Evolutionary conservation across 2,888 invertebrate genomes (phyloP), one percentile per base, ranked within the genome.

Genomic region (Prosapia bicincta): DNA sequence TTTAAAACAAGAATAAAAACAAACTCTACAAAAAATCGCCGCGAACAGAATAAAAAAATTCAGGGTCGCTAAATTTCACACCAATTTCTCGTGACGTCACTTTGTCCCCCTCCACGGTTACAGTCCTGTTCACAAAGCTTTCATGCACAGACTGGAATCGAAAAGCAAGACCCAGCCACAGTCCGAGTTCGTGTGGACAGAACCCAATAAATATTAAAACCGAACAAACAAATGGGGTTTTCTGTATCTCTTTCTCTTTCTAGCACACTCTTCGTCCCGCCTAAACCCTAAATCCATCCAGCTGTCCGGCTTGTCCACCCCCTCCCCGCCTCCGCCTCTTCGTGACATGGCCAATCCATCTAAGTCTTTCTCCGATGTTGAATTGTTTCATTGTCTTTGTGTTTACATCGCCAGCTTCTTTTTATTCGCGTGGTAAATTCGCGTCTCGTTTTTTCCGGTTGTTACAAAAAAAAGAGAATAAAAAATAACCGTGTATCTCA

Each of bases 171-270:
- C 20, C 72, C 26, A 66, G 66, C 38, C 24, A 32, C 38, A 65
- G 65, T 32, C 72, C 28, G 66, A 66, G n/a, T 28, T 28, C 72
- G 66, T 72, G 72, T 72, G 72, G 72, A 72, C 72, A 72, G 66
- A 65, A 72, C 30, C 76, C 76, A 66, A 76, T 76, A 76, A 76
- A 76, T 76, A 76, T 73, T 76, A 76, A 76, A 76, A 71, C 72
- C 72, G 76, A 76, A 76, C 76, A 76, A 76, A 76, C 76, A 76
- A 76, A 76, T 76, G 76, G 70, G 71, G 72, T 76, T 76, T 75
- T 76, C 72, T 73, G 66, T 76, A 72, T 73, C 70, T 72, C 76
- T 66, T 43, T 76, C 76, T 73, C 72, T 67, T 66, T 76, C 72
- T 70, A 66, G 70, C 73, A 68, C 73, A 68, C 73, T 69, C 20